Base-by-base conservation (phyloP, 2,888 invertebrate species). In the Lamellibrachia satsuma region DNA sequence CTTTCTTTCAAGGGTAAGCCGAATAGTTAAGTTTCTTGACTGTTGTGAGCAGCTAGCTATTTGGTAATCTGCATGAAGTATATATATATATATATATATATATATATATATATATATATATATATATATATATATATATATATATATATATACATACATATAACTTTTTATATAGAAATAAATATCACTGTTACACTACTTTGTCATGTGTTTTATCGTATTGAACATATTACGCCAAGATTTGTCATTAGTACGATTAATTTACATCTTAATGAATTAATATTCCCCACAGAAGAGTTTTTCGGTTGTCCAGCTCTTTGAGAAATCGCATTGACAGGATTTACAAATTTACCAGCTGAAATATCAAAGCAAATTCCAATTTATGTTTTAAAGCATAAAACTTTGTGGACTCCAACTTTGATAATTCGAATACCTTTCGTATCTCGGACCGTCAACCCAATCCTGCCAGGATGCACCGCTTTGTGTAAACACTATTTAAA, bases 11-110 rank as follows among this genome's bases (percentile, higher is more conserved):
- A 75, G 75, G 75, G 75, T 75, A 75, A 75, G 75, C 75, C 75
- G n/a, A 75, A 75, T 75, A 75, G 75, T 75, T 75, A 75, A 75
- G 75, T 75, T 75, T n/a, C 75, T 75, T 75, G 75, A 75, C 75
- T 75, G 75, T 75, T 75, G 75, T 75, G 75, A 75, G 75, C 22
- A 22, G 75, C 75, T 75, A 75, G 75, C 75, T 75, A 75, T 75
- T 75, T 75, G 75, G 75, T 75, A 15, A 75, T 15, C 75, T 75
- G 75, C 75, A 75, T 22, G 75, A 75, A 75, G 75, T 75, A 75
- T 75, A 75, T 75, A 75, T 75, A 75, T n/a, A 75, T 22, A 75
- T 75, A 75, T 22, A 15, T 75, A 22, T 75, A 22, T 75, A 75
- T 75, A 75, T 75, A 75, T 15, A 75, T 22, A 75, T 75, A 75